Conservation (phyloP, 2,797 vertebrate species). For the Thamnophis elegans region DNA sequence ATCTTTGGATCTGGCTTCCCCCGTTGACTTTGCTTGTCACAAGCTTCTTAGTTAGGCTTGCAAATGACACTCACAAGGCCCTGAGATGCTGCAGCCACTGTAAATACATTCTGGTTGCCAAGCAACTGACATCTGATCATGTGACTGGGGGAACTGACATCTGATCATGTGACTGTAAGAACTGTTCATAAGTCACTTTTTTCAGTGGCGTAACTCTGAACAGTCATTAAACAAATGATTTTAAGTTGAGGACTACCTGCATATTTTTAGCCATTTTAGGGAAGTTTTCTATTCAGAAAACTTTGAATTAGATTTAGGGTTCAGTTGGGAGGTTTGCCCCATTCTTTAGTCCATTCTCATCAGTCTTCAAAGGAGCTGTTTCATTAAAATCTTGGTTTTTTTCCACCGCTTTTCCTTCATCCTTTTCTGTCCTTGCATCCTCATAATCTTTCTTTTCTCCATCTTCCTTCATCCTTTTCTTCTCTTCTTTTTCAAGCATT, state of each 20-base stretch:
- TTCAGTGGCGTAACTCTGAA: background rate
- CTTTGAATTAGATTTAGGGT: slow-evolving; percentile 13
- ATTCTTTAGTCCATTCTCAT: slow-evolving; percentile 42
- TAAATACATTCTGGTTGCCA: background rate
- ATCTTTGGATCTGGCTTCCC: background rate
- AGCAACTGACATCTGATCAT: background rate
- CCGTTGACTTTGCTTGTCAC: background rate
- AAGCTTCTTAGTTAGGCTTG: background rate
- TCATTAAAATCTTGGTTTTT: slow-evolving; percentile 27
- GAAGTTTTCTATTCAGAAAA: slow-evolving; percentile 22
- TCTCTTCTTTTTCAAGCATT: slow-evolving; percentile 71
- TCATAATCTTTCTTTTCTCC: slow-evolving; percentile 50
- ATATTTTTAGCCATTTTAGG: slow-evolving; percentile 24
- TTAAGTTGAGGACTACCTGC: background rate
- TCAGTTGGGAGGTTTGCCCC: slow-evolving; percentile 46
- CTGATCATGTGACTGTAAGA: too few relatives aligned
- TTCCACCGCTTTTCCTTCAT: slow-evolving; percentile 50
- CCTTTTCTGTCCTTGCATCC: slow-evolving; percentile 55
- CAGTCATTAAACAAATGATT: background rate
- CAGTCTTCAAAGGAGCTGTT: slow-evolving; percentile 37
- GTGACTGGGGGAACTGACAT: background rate
- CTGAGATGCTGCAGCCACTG: background rate
- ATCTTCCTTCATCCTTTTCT: slow-evolving; percentile 39
- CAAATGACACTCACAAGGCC: background rate
- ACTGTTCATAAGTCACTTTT: background rate